Evolutionary conservation across 2,797 vertebrate species (phyloP), one percentile per base, ranked within the genome.

Genomic region (Lithobates pipiens): DNA sequence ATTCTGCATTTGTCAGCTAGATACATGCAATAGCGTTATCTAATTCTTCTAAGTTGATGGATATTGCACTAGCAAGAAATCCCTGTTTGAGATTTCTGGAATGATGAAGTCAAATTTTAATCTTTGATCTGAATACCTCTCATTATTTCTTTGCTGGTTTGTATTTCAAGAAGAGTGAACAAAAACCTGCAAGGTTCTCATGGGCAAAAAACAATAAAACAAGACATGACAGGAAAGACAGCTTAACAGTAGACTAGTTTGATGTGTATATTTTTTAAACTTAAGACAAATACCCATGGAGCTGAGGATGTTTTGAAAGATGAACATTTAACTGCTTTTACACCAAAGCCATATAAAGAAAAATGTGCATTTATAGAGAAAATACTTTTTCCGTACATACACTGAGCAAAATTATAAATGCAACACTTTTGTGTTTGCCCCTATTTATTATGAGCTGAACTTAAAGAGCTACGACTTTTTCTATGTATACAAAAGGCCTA

Each of bases 201-300:
- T 61, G 54, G 54, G 54, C 8, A 61, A 9, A 61, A 75, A 44
- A 75, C 73, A 46, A 75, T 75, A 75, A 44, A 25, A 32, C 46
- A 75, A 42, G 25, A 50, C 54, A 23, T 61, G 54, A n/a, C 54
- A 61, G 21, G 21, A 61, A 61, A 23, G 21, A 23, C 54, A 61
- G 54, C 54, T n/a, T 61, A 61, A 23, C 54, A 61, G 54, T 61
- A 61, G 54, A 0, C 21, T 61, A 23, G 32, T 76, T 57, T 76
- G 74, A 76, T 76, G 74, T 57, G 44, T 76, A 15, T 76, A 54
- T 57, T 15, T 54, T 54, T 76, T 76, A 76, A 76, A 76, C 44
- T 57, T 76, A 27, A 76, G 44, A 76, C 74, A 32, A 76, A 54
- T 18, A 76, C 25, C 74, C 68, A 70, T 16, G 11, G 21, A 61